Evolutionary conservation across 2,888 invertebrate species (phyloP), one percentile per base, ranked within the genome.

Genomic region (Vandiemenella viatica): DNA sequence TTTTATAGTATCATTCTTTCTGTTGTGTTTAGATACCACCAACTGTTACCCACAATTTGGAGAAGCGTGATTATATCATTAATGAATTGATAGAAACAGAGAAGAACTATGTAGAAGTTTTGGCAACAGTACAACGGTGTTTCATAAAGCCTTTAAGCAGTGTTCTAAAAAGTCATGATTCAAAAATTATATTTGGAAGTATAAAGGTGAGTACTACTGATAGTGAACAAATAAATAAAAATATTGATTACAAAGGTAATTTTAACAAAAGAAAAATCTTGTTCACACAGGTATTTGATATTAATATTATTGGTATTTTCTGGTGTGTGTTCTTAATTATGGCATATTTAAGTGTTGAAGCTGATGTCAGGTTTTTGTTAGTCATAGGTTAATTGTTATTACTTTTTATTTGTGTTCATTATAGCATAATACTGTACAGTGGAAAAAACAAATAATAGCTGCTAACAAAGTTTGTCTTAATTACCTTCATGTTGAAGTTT

Each of bases 51-150:
- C 60, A 59, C 40, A 61, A 68, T 37, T 58, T 64, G 57, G 92
- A 91, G 66, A 95, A 93, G 66, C 74, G 95, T 51, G 95, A 96
- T 66, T 91, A 90, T 64, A 88, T 89, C 43, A 86, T 90, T 61
- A 78, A 85, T 55, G 98, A 98, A 66, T 72, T 98, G 48, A 79
- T 96, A 37, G 96, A 96, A 65, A 98, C 98, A 0, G 98, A 98
- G 68, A 83, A 83, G 60, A 97, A 97, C 67, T 98, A 97, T 65
- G 83, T 95, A 44, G 90, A 92, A 61, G 96, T 95, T 10, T 73
- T 98, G 46, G 79, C 78, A 61, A 92, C 89, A 69, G 74, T 92
- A 45, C 76, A 83, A 57, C 76, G 76, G 57, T 79, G 83, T 64
- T 92, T 90, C 62, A 77, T 87, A 68, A 73, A 77, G 58, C 88